Base-by-base conservation (phyloP, 2,888 invertebrate species). In the Saturnia pavonia region DNA sequence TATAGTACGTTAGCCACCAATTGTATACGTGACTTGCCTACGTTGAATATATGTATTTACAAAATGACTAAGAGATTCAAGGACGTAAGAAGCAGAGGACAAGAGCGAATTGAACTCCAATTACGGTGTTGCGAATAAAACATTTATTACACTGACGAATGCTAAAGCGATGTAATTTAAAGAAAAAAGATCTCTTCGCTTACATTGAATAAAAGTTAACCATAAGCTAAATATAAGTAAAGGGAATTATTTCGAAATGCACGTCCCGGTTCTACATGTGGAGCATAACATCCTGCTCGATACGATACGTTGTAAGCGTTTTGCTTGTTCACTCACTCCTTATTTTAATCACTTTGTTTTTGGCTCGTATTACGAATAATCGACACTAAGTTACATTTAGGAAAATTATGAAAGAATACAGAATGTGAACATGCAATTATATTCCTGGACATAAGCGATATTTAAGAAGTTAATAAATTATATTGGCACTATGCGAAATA, bases 261-360 rank as follows among this genome's bases (percentile, higher is more conserved):
- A 74, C 69, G 72, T 79, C 73, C 67, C 70, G 74, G 71, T 72
- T 72, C 48, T 48, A 65, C 40, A 71, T 78, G 51, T 78, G 63
- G 78, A 73, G 67, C 80, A 80, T 75, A 80, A 80, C 80, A 80
- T 80, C 80, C 80, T 80, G 76, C 25, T 14, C 12, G 51, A 67
- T 48, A 68, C 12, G 51, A 67, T 48, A 68, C 69, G 42, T 45
- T 57, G 42, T n/a, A 43, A 25, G 22, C 34, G 48, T 34, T 27
- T 68, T 71, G 43, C 68, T 60, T 22, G 45, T 67, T 45, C 48
- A n/a, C 48, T 67, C 43, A 34, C 48, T 27, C 60, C 19, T 25
- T 57, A 65, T 71, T 57, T 19, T 43, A 45, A 69, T 51, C 14
- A 27, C 40, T 70, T 67, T 66, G n/a, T 22, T 40, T 54, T 67